Conservation (phyloP, 2,113 vertebrate genomes). For the Vidua macroura region DNA sequence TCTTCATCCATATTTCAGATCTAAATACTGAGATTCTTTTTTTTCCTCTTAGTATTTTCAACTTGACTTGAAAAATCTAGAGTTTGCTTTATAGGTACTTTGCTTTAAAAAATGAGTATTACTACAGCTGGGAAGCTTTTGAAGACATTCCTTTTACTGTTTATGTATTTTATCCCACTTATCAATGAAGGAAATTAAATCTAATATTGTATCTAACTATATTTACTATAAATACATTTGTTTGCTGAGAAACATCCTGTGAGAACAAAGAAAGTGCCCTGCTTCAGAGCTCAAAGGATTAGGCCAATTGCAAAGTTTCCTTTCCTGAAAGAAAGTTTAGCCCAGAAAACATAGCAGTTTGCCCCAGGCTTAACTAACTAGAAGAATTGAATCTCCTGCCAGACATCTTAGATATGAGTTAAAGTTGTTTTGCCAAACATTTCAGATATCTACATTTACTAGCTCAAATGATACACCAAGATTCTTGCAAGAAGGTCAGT, state of each 20-base stretch:
- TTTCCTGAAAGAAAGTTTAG: not conserved
- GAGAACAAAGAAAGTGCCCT: not conserved
- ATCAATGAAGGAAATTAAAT: not conserved
- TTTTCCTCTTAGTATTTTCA: not conserved
- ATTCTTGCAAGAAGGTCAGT: not conserved
- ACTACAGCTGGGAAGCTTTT: not conserved
- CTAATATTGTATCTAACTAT: not conserved
- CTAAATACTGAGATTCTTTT: not conserved
- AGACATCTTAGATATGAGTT: not conserved
- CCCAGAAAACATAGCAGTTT: not conserved
- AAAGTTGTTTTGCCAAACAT: not conserved
- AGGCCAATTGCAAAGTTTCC: not conserved
- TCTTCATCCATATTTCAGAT: not conserved
- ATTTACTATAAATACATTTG: conserved; percentile 29
- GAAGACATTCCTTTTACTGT: not conserved
- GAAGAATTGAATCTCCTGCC: not conserved
- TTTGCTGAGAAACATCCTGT: conserved; percentile 39
- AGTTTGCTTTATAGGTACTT: not conserved
- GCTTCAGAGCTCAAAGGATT: not conserved
- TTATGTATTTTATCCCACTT: not conserved
- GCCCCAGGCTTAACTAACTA: not conserved
- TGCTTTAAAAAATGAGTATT: not conserved
- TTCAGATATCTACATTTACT: not conserved
- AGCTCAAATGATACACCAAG: not conserved
- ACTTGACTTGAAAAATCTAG: not conserved